Evolutionary conservation across 2,797 vertebrate genomes (phyloP).

Genomic region (Sarcoramphus papa): DNA sequence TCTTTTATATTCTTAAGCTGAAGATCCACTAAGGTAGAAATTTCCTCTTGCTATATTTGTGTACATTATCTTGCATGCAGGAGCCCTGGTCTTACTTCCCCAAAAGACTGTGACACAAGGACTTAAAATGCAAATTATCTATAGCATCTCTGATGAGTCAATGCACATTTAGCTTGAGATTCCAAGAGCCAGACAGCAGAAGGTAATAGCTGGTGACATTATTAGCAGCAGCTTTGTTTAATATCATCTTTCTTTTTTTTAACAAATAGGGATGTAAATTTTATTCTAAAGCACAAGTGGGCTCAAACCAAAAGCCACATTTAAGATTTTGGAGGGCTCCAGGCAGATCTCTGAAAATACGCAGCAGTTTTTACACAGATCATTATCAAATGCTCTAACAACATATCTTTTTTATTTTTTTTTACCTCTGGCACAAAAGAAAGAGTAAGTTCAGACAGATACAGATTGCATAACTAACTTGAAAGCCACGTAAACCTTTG

Average conservation of each 20-base stretch:
- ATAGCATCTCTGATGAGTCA: background rate
- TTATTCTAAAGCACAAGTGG: background rate
- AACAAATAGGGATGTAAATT: background rate
- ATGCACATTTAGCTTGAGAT: background rate
- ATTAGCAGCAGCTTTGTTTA: background rate
- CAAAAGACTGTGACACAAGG: background rate
- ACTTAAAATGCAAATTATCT: background rate
- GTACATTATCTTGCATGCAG: background rate
- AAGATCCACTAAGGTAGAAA: background rate
- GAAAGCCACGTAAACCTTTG: background rate
- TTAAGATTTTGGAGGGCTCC: background rate
- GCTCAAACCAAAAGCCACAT: background rate
- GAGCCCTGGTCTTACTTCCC: background rate
- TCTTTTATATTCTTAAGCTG: background rate
- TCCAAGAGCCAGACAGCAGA: background rate
- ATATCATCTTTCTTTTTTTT: background rate
- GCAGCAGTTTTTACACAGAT: background rate
- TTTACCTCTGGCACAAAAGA: background rate
- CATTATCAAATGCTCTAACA: background rate
- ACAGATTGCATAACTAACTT: background rate
- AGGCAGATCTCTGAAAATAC: background rate
- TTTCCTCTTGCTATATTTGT: background rate
- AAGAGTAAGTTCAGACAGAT: background rate
- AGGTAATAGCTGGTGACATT: background rate
- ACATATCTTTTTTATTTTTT: background rate